A percentile compares a stretch with the other conserved stretches of the same genome.
phyloP scores from a whole-genome alignment of 2,113 vertebrate species.

The Piaya cayana region DNA sequence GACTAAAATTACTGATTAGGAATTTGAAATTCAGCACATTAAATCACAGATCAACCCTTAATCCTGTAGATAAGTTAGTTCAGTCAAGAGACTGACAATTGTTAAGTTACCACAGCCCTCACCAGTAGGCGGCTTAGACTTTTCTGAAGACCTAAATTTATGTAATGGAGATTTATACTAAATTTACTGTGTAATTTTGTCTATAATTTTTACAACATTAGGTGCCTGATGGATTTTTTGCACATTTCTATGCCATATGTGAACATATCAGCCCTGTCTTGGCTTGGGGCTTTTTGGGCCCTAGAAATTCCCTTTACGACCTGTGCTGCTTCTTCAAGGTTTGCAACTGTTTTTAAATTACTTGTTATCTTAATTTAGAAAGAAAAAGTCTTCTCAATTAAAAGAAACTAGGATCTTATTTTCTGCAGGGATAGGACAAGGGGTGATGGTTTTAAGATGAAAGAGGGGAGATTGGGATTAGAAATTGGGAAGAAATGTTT shows the following conservation, averaged over 20 bases:
- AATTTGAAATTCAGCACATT: neutral
- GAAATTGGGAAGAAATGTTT: too few species aligned
- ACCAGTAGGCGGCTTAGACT: neutral
- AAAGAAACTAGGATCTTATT: neutral
- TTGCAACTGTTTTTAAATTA: neutral
- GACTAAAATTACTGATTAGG: neutral
- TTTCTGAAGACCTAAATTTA: neutral
- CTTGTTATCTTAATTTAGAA: neutral
- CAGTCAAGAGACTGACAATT: neutral
- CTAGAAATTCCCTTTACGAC: constrained; percentile 90
- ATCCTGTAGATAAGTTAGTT: neutral
- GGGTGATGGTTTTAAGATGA: too few species aligned
- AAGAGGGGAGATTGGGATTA: too few species aligned
- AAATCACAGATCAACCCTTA: neutral
- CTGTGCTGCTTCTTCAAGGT: constrained; percentile 98
- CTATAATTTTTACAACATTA: constrained; percentile 52
- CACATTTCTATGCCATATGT: constrained; percentile 93
- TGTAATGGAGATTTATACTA: neutral
- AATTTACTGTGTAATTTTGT: neutral
- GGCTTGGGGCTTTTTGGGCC: constrained; percentile 96
- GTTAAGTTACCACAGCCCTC: neutral
- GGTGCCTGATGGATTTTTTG: constrained; percentile 93
- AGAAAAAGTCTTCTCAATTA: neutral
- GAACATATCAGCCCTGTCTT: constrained; percentile 94
- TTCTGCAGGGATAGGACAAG: too few species aligned